A percentile compares a stretch with the other conserved stretches of the same genome.
phyloP scores from a whole-genome alignment of 1,140 invertebrate genomes.

The Panagrolaimus sp. region DNA sequence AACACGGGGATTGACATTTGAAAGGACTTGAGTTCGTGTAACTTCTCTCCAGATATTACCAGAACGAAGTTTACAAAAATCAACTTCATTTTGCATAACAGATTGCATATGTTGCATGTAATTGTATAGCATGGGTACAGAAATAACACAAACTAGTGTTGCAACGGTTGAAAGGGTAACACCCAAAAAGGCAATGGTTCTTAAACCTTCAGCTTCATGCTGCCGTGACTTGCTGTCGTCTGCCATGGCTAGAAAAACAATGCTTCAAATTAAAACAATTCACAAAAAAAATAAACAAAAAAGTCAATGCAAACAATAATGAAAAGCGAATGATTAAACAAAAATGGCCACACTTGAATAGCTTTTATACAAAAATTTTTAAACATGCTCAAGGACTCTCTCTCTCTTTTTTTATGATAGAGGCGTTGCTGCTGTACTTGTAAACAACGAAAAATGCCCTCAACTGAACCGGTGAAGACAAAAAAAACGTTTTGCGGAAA shows the following conservation, averaged over 20 bases:
- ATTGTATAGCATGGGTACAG: constrained; percentile 57
- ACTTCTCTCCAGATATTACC: constrained; percentile 20
- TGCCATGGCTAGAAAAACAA: constrained; percentile 4
- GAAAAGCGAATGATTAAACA: too few relatives aligned
- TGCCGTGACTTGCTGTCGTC: not conserved
- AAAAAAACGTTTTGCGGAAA: too few relatives aligned
- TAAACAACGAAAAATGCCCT: too few relatives aligned
- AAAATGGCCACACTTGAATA: too few relatives aligned
- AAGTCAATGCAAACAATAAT: too few relatives aligned
- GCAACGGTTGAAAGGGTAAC: constrained; percentile 44
- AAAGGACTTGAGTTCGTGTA: constrained; percentile 24
- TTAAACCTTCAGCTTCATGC: constrained; percentile 26
- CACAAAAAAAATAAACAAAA: too few relatives aligned
- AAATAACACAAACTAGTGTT: constrained; percentile 44
- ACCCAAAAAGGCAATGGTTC: constrained; percentile 46
- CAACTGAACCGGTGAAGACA: too few relatives aligned
- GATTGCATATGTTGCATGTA: constrained; percentile 46
- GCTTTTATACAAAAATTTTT: too few relatives aligned
- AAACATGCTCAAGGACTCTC: too few relatives aligned
- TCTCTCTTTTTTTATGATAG: too few relatives aligned
- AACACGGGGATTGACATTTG: not conserved
- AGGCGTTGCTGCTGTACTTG: too few relatives aligned
- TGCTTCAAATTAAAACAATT: too few relatives aligned
- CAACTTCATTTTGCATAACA: constrained; percentile 36
- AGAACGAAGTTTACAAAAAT: constrained; percentile 33